phyloP scores from a whole-genome alignment of 2,888 invertebrate genomes.

The Pediacus dermestoides region DNA sequence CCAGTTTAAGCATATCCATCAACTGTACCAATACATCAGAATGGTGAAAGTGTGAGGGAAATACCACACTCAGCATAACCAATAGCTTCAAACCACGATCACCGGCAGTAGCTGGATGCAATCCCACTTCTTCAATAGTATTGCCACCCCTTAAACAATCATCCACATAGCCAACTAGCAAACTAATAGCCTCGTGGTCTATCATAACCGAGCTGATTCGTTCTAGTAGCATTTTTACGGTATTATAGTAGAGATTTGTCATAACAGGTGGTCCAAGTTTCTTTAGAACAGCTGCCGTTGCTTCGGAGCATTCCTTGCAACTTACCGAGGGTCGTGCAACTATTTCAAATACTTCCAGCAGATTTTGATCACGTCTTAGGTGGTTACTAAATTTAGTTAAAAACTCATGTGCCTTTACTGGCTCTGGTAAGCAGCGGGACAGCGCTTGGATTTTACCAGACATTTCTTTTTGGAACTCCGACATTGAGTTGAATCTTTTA shows the following conservation, averaged over 20 bases:
- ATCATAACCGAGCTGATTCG: conserved; percentile 95
- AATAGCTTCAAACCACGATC: conserved; percentile 86
- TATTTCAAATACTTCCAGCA: conserved; percentile 79
- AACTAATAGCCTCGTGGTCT: conserved; percentile 81
- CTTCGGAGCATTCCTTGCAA: conserved; percentile 91
- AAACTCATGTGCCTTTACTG: conserved; percentile 86
- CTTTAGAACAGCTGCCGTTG: conserved; percentile 80
- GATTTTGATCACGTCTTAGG: conserved; percentile 65
- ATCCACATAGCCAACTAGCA: conserved; percentile 57
- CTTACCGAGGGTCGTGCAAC: conserved; percentile 87
- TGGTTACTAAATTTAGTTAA: conserved; percentile 77
- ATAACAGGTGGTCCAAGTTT: conserved; percentile 92
- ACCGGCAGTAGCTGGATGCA: conserved; percentile 76
- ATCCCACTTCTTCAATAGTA: conserved; percentile 70
- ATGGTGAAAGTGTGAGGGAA: conserved; percentile 89
- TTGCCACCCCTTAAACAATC: conserved; percentile 71
- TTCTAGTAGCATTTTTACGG: conserved; percentile 91
- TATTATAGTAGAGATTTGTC: conserved; percentile 94
- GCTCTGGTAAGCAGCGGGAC: conserved; percentile 85
- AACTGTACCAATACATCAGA: conserved; percentile 76
- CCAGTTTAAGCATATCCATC: conserved; percentile 72
- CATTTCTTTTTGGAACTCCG: conserved; percentile 70
- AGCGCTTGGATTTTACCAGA: conserved; percentile 64
- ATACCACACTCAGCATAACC: conserved; percentile 86
- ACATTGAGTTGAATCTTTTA: conserved; percentile 61